phyloP scores from a whole-genome alignment of 2,113 vertebrate species.

The Pseudorasbora parva region DNA sequence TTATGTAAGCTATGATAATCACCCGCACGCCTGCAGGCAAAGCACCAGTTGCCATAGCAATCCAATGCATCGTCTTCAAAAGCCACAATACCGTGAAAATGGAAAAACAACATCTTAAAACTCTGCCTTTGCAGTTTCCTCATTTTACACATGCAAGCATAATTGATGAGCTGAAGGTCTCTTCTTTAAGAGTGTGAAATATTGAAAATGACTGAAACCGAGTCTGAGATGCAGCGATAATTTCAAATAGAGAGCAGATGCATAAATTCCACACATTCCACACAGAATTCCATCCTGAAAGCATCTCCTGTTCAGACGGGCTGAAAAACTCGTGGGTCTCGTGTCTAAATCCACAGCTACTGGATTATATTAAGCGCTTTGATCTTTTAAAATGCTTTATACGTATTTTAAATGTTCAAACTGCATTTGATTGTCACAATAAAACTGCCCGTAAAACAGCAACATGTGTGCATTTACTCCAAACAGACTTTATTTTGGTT shows the following conservation, averaged over 20 bases:
- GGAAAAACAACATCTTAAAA: neutral
- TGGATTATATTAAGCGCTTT: neutral
- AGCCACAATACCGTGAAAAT: neutral
- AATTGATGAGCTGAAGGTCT: neutral
- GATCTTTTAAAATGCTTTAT: no score
- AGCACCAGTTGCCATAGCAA: conserved; percentile 43
- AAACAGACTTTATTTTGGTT: neutral
- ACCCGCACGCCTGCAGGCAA: conserved; percentile 38
- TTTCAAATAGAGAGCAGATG: conserved; percentile 39
- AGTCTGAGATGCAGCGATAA: neutral
- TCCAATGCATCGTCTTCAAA: conserved; percentile 1
- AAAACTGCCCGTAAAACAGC: no score
- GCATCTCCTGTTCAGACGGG: conserved; percentile 33
- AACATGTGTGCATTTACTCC: neutral
- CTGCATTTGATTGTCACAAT: neutral
- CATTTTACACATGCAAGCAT: neutral
- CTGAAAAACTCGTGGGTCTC: neutral
- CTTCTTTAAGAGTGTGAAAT: neutral
- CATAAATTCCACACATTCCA: conserved; percentile 52
- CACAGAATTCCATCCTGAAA: conserved; percentile 42
- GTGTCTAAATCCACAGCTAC: neutral
- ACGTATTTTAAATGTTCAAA: no score
- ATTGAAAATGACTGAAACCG: neutral
- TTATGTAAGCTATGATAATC: conserved; percentile 44
- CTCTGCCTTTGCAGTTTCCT: neutral